These are phyloP conservation scores for Melanotus villosus DNA, from an alignment of 2,888 invertebrate genomes.

Conservation along the genomic window DNA sequence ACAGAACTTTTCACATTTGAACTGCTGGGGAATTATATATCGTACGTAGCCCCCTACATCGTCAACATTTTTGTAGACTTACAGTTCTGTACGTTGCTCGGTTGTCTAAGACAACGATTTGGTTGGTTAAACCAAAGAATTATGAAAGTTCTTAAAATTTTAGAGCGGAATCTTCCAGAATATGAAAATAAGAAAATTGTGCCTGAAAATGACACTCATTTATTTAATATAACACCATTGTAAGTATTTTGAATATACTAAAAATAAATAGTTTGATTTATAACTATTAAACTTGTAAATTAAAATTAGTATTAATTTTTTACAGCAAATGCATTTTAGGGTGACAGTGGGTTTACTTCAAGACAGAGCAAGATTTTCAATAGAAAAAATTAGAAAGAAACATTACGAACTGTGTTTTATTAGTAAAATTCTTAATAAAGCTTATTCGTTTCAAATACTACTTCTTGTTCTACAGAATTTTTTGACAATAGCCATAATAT, in stretches of 20 bases:
- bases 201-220: no score
- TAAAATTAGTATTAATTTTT: no score
- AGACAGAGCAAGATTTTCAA: not conserved
- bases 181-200: no score
- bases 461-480: slow-evolving; percentile 16
- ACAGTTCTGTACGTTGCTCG: slow-evolving; percentile 23
- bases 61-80: slow-evolving; percentile 6
- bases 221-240: not conserved
- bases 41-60: not conserved
- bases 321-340: slow-evolving; percentile 16
- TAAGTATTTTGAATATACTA: not conserved
- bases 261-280: no score
- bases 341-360: slow-evolving; percentile 14
- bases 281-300: no score
- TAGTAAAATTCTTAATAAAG: slow-evolving; percentile 10
- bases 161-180: not conserved
- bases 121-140: slow-evolving; percentile 24
- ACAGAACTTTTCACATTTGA: not conserved
- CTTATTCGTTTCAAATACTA: slow-evolving; percentile 4
- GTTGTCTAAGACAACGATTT: slow-evolving; percentile 24
- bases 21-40: not conserved
- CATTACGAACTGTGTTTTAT: slow-evolving; percentile 18
- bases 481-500: slow-evolving; percentile 10
- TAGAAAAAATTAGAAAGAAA: slow-evolving; percentile 9
- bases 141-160: not conserved